Evolutionary conservation across 2,113 vertebrate genomes (phyloP).

Genomic region (Myodes glareolus): DNA sequence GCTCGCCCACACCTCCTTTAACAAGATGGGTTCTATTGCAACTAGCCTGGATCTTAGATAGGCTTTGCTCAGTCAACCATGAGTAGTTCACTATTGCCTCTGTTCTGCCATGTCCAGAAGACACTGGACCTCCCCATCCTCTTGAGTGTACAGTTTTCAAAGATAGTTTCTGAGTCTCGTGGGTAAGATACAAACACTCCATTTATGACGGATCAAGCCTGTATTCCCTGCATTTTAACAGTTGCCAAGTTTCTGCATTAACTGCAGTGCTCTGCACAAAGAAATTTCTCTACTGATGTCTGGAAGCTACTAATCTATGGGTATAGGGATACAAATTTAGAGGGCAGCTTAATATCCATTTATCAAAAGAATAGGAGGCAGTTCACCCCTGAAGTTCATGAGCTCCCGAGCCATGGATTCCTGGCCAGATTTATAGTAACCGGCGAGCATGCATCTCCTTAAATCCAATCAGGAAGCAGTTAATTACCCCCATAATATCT

Average conservation of each 20-base stretch:
- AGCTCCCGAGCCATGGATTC: background rate
- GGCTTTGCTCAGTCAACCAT: background rate
- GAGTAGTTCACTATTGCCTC: background rate
- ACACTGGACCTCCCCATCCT: background rate
- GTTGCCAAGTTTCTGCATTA: background rate
- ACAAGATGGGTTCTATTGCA: background rate
- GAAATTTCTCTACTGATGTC: background rate
- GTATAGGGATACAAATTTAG: background rate
- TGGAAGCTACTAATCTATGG: background rate
- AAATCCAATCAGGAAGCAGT: background rate
- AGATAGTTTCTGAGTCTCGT: too few species aligned
- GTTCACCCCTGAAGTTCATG: background rate
- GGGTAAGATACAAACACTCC: background rate
- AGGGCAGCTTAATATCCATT: background rate
- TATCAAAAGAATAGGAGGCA: background rate
- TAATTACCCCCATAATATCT: background rate
- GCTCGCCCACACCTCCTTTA: background rate
- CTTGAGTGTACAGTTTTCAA: background rate
- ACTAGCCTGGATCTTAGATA: background rate
- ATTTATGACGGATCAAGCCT: background rate
- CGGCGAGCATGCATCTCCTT: background rate
- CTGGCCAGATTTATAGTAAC: background rate
- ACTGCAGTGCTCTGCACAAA: background rate
- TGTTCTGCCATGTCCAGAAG: background rate
- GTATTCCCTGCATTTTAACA: background rate